phyloP scores from a whole-genome alignment of 2,113 vertebrate species.

The Uropsilus gracilis region DNA sequence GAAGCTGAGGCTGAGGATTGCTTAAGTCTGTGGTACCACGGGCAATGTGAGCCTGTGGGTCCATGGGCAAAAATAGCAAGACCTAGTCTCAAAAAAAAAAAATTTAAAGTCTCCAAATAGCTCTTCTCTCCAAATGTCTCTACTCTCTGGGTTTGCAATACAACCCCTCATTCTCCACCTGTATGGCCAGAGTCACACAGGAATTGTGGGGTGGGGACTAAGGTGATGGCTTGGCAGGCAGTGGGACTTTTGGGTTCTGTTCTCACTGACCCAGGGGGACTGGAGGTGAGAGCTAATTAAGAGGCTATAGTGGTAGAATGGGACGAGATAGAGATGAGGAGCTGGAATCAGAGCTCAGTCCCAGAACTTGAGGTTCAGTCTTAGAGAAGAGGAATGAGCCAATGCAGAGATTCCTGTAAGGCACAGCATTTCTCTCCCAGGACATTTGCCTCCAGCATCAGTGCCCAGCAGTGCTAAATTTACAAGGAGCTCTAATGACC shows the following conservation, averaged over 20 bases:
- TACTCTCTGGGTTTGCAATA: neutral
- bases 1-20: no score
- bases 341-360: neutral
- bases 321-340: neutral
- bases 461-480: neutral
- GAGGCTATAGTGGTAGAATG: slow-evolving; percentile 11
- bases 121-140: neutral
- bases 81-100: no score
- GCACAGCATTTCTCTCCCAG: neutral
- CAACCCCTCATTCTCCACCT: neutral
- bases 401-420: neutral
- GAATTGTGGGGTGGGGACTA: no score
- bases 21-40: no score
- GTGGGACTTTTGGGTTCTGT: neutral
- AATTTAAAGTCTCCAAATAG: no score
- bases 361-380: neutral
- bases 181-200: neutral
- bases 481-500: neutral
- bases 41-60: no score
- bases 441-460: neutral
- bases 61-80: no score
- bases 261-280: neutral
- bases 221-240: neutral
- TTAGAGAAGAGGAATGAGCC: neutral
- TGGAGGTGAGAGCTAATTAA: slow-evolving; percentile 51